Conservation (phyloP, 1,140 invertebrate species). For the Musca domestica region DNA sequence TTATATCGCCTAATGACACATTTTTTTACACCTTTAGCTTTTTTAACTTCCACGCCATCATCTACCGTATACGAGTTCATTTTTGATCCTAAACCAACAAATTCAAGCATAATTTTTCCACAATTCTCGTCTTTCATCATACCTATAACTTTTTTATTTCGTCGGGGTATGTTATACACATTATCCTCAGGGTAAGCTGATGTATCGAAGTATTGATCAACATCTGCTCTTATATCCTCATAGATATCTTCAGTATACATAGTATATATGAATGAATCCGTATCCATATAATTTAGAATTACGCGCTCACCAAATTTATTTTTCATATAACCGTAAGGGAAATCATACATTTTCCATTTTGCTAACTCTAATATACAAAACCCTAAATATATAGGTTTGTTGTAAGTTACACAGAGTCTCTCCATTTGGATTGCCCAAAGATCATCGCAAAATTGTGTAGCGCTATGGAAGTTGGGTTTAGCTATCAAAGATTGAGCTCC, state of each 20-base stretch:
- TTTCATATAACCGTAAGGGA: constrained; percentile 38
- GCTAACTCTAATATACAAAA: constrained; percentile 51
- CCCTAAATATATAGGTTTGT: constrained; percentile 55
- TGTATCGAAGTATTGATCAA: no score
- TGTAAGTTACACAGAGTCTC: constrained; percentile 40
- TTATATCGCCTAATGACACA: neutral
- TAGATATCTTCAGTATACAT: no score
- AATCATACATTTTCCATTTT: constrained; percentile 50
- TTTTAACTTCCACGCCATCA: neutral
- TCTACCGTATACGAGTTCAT: constrained; percentile 17
- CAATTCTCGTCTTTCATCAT: no score
- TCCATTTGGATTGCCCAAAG: constrained; percentile 50
- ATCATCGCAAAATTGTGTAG: constrained; percentile 47
- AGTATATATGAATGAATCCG: no score
- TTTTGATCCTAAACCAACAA: constrained; percentile 12
- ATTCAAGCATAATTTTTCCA: constrained; percentile 6
- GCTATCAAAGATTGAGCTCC: constrained; percentile 45
- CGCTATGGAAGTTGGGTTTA: constrained; percentile 51
- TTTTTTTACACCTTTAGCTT: constrained; percentile 13
- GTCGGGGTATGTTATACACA: constrained; percentile 4
- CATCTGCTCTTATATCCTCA: no score
- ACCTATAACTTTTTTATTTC: no score
- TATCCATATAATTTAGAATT: constrained; percentile 32
- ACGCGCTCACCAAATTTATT: constrained; percentile 39
- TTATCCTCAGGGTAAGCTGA: neutral